A percentile compares a stretch with the other conserved stretches of the same genome.
These are phyloP conservation scores for Serinus canaria DNA, from an alignment of 2,113 vertebrate species.

Conservation along the genomic window DNA sequence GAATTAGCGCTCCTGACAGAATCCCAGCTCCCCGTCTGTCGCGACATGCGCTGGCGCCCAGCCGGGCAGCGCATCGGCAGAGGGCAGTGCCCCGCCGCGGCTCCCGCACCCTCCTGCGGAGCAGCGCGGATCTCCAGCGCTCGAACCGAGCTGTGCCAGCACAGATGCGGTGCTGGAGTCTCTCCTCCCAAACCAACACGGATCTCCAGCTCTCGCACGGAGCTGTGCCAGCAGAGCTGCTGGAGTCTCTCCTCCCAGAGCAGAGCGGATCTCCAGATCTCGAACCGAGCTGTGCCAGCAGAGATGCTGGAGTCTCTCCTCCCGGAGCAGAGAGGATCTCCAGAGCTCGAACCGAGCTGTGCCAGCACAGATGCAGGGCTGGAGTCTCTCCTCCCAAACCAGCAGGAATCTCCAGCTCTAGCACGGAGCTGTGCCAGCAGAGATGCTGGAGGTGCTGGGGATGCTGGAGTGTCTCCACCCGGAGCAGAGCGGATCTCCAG, in stretches of 20 bases:
- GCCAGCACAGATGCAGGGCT: neutral
- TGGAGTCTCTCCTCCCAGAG: neutral
- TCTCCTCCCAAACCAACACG: neutral
- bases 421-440: too few relatives aligned
- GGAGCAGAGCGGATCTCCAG: too few relatives aligned
- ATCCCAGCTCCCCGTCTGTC: neutral
- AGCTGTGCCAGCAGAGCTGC: neutral
- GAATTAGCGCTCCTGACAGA: accelerated
- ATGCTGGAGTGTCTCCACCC: too few relatives aligned
- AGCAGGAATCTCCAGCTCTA: too few relatives aligned
- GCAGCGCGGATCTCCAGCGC: neutral
- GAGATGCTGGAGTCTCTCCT: neutral
- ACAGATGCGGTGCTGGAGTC: too few relatives aligned
- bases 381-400: too few relatives aligned
- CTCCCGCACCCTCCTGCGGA: neutral
- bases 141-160: too few relatives aligned
- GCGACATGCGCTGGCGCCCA: neutral
- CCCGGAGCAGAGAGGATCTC: neutral
- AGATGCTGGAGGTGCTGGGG: too few relatives aligned
- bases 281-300: too few relatives aligned
- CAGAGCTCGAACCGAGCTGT: neutral
- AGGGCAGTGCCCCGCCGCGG: constrained; percentile 28
- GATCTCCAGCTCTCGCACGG: accelerated
- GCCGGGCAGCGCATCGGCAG: neutral
- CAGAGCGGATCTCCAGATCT: too few relatives aligned